Conservation (phyloP, 2,113 vertebrate genomes). For the Tor tambroides region DNA sequence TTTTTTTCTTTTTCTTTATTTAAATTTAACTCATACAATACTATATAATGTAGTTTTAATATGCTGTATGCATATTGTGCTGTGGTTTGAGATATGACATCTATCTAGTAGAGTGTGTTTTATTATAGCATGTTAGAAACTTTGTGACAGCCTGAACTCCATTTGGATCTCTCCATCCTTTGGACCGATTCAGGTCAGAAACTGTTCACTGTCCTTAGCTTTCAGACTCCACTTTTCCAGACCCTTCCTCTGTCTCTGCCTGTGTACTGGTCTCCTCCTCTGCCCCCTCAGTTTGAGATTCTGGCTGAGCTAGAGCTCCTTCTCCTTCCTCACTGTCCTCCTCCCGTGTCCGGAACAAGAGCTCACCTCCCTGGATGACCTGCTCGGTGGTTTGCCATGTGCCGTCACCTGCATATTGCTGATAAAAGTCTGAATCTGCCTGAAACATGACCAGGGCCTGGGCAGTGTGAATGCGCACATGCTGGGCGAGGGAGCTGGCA, state of each 20-base stretch:
- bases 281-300: constrained; percentile 57
- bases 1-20: not conserved
- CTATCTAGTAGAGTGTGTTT: not conserved
- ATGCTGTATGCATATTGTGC: not conserved
- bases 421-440: constrained; percentile 95
- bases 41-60: not conserved
- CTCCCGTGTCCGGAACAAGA: constrained; percentile 81
- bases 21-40: not conserved
- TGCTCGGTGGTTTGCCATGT: constrained; percentile 86
- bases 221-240: constrained; percentile 62
- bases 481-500: constrained; percentile 90
- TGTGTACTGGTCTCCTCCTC: constrained; percentile 34
- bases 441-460: constrained; percentile 99
- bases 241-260: constrained; percentile 49
- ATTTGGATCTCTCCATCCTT: too few relatives aligned
- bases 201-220: constrained; percentile 52
- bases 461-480: constrained; percentile 96
- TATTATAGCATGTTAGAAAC: not conserved
- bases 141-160: not conserved
- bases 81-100: not conserved
- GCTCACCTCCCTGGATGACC: constrained; percentile 85
- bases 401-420: constrained; percentile 81
- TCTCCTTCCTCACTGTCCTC: constrained; percentile 55
- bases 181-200: not conserved
- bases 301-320: constrained; percentile 43